Base-by-base conservation (phyloP, 2,797 vertebrate species). In the Sebastes taczanowskii region DNA sequence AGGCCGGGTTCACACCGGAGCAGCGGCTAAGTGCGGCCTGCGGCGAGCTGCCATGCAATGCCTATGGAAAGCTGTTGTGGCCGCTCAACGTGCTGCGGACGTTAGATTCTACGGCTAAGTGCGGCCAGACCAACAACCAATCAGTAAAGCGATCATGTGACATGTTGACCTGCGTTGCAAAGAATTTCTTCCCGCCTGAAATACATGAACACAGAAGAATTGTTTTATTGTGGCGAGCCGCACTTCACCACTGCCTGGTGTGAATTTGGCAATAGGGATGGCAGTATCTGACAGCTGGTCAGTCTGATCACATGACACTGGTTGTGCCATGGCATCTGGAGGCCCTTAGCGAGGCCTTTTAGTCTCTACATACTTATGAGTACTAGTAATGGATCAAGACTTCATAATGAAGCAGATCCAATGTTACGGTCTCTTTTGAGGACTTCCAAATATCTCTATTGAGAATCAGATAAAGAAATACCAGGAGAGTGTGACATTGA, bases 201-300 rank as follows among this genome's bases (percentile, higher is more conserved):
- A 42, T 11, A 16, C 14, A 42, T 16, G 38, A 42, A 42, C 38
- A 46, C 14, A 0, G 16, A 46, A 46, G 0, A 46, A 46, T 46
- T 7, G 0, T 46, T 0, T 46, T 46, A 18, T 46, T 16, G 42
- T 6, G 16, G 42, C 42, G 14, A 46, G 42, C 42, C 2, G 0
- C 42, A 46, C 42, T 16, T 46, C 42, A 46, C 42, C 6, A 3
- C 42, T 46, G 42, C 42, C 1, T 46, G 0, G 42, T 46, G 42
- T 46, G 42, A 46, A 46, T 18, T 18, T 46, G 42, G 42, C 16
- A 16, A 46, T 52, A n/a, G 49, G 49, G 18, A 52, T 52, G 49
- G 49, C 49, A 8, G 49, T n/a, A 52, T 52, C 20, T 52, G 49
- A 52, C 49, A 52, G 18, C 20, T n/a, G 49, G 7, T 52, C 42